Base-by-base conservation (phyloP, 2,113 vertebrate genomes). In the Phyllostomus hastatus region DNA sequence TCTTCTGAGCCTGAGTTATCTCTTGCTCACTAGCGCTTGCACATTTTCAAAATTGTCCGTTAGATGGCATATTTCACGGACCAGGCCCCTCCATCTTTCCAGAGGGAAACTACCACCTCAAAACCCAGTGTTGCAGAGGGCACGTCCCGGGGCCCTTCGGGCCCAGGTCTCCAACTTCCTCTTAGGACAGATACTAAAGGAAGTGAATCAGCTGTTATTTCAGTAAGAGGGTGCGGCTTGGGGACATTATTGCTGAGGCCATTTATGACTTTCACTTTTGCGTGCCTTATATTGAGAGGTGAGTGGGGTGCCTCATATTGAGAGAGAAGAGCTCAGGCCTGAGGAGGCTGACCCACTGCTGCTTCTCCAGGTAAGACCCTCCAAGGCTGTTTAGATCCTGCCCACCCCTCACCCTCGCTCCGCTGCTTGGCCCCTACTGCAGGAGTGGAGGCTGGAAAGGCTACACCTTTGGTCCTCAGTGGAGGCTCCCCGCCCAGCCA, bases 191-290 rank as follows among this genome's bases (percentile, higher is more conserved):
- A 76, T n/a, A 52, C 20, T 61, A 64, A 59, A 82, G 97, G 97
- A 95, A 97, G 88, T 95, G 76, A 85, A 69, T 91, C 91, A 96
- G 48, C 46, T 69, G 20, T n/a, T 93, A 26, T 80, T 83, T 79
- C 43, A 38, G 33, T 90, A 59, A 96, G 52, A 73, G 73, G 94
- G 97, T 35, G 93, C 91, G n/a, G 89, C 81, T 85, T 95, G 76
- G 66, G 33, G 69, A 80, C 4, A 15, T 38, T 84, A 64, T 66
- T 95, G 92, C 61, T 78, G 22, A 14, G 64, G 46, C 91, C 69
- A 80, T 17, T 24, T 10, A 14, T 20, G n/a, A 93, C n/a, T 96
- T 97, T 95, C 38, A 87, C 38, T 96, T 95, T 83, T 66, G 41
- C 38, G 50, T 75, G n/a, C 26, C 26, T 31, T 10, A 14, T 31